Evolutionary conservation across 53 echinoderm and acorn worm genomes (phyloP).

Genomic region (Luidia sarsii): DNA sequence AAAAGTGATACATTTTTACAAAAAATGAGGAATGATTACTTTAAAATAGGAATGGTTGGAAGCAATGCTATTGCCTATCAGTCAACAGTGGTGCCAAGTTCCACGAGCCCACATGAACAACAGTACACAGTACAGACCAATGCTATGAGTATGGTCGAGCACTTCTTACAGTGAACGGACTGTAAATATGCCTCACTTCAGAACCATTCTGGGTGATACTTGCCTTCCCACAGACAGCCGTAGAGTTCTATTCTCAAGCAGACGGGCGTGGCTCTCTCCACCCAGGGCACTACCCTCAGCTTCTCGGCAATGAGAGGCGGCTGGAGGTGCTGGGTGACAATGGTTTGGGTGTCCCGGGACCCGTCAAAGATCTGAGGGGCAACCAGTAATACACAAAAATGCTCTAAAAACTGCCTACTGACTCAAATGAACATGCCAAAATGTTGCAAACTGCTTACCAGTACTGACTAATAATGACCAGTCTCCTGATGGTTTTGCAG

Average conservation of each 20-base stretch:
- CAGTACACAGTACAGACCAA: background rate
- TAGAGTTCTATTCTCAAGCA: conserved; percentile 88
- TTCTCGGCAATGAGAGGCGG: conserved; percentile 82
- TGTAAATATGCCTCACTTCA: background rate
- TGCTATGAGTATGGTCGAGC: background rate
- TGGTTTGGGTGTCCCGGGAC: conserved; percentile 58
- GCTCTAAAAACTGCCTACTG: too few species aligned
- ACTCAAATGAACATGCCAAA: too few species aligned
- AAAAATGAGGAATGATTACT: too few species aligned
- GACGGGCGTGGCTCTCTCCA: conserved; percentile 50
- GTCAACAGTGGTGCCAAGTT: too few species aligned
- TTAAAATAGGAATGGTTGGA: too few species aligned
- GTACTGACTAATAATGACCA: too few species aligned
- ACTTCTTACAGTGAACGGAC: background rate
- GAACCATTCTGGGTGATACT: too few species aligned
- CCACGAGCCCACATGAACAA: background rate
- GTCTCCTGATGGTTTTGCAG: too few species aligned
- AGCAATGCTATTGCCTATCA: too few species aligned
- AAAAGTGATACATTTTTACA: too few species aligned
- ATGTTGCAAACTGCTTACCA: too few species aligned
- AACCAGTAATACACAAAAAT: too few species aligned
- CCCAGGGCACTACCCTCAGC: conserved; percentile 75
- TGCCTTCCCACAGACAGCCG: conserved; percentile 91
- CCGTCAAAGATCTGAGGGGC: conserved; percentile 60
- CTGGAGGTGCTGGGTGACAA: conserved; percentile 61